phyloP scores from a whole-genome alignment of 2,113 vertebrate genomes.

The Glaucomys volans region DNA sequence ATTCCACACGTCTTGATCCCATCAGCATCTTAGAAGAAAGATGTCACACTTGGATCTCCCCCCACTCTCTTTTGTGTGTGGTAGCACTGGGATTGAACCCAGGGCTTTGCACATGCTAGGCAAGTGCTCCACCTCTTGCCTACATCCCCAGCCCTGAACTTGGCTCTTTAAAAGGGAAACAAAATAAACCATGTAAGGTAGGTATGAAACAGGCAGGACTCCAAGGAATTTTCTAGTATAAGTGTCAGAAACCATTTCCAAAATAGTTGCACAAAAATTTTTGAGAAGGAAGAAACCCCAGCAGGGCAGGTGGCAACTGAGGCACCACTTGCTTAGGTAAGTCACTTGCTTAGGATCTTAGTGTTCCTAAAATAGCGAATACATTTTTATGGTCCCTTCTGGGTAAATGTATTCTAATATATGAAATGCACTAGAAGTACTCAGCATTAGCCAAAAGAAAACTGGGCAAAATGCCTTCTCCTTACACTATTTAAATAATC shows the following conservation, averaged over 20 bases:
- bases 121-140: too few relatives aligned
- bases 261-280: neutral
- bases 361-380: neutral
- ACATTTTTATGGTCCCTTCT: neutral
- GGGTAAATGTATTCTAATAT: neutral
- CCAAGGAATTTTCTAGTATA: neutral
- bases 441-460: neutral
- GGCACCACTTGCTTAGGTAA: too few relatives aligned
- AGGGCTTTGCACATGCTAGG: too few relatives aligned
- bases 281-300: neutral
- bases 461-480: neutral
- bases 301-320: neutral
- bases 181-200: neutral
- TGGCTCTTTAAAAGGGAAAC: neutral
- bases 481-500: neutral
- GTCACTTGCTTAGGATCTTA: neutral
- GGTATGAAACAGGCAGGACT: neutral
- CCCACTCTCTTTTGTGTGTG: too few relatives aligned
- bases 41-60: neutral
- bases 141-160: neutral
- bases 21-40: neutral
- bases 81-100: too few relatives aligned
- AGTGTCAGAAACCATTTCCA: neutral
- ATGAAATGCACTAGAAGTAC: neutral
- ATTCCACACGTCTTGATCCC: fast-evolving